Evolutionary conservation across 2,113 vertebrate species (phyloP).

Genomic region (Pterocles orientalis): DNA sequence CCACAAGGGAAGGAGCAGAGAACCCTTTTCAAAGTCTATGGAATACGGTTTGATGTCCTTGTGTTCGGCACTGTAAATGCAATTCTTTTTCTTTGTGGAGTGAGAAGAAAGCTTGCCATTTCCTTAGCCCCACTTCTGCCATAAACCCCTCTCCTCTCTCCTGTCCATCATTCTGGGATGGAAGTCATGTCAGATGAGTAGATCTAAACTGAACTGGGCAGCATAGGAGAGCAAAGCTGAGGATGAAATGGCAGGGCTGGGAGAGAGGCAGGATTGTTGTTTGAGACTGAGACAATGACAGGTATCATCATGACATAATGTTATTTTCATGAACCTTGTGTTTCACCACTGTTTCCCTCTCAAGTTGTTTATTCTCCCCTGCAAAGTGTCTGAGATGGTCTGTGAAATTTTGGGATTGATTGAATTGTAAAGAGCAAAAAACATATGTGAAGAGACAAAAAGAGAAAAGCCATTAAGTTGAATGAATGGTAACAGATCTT

Average conservation of each 20-base stretch:
- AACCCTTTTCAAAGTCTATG: constrained; percentile 84
- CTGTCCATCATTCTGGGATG: not conserved
- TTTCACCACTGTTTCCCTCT: not conserved
- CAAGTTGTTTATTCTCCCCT: not conserved
- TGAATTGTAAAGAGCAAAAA: not conserved
- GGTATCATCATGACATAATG: not conserved
- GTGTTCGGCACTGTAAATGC: constrained; percentile 83
- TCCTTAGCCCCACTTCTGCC: not conserved
- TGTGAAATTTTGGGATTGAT: not conserved
- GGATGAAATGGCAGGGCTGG: not conserved
- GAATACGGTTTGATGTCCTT: constrained; percentile 87
- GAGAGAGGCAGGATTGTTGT: not conserved
- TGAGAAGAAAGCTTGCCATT: not conserved
- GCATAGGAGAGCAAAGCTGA: not conserved
- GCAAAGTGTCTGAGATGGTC: not conserved
- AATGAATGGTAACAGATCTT: not conserved
- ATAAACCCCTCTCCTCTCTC: not conserved
- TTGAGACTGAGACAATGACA: not conserved
- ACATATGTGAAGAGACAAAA: not conserved
- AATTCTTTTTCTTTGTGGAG: not conserved
- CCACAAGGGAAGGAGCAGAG: constrained; percentile 73
- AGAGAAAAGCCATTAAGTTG: not conserved
- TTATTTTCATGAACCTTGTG: not conserved
- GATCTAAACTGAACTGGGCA: not conserved
- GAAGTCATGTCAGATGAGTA: not conserved